phyloP scores from a whole-genome alignment of 2,113 vertebrate species.

The Oncorhynchus mykiss region DNA sequence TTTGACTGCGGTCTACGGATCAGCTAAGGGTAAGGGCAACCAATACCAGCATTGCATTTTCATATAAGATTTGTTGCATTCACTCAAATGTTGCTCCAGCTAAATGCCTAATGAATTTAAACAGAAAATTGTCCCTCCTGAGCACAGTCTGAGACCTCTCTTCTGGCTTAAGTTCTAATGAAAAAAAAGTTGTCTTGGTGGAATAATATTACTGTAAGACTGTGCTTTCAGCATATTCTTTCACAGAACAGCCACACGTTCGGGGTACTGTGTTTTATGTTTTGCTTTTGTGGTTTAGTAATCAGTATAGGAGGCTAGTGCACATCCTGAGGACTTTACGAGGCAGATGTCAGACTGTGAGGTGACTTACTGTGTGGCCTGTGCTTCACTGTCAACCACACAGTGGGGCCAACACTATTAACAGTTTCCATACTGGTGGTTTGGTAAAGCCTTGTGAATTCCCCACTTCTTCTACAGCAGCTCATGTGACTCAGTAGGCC shows the following conservation, averaged over 20 bases:
- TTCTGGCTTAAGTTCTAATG: neutral
- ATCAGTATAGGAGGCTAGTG: constrained; percentile 33
- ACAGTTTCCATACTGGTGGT: neutral
- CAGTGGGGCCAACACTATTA: constrained; percentile 39
- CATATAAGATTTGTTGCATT: constrained; percentile 8
- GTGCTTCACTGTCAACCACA: constrained; percentile 43
- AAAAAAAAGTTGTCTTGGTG: too few relatives aligned
- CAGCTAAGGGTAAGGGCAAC: constrained; percentile 48
- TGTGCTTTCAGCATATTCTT: neutral
- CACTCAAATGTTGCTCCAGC: neutral
- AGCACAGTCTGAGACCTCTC: neutral
- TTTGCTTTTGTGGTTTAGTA: constrained; percentile 3
- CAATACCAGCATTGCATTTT: neutral
- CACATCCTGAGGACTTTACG: constrained; percentile 40
- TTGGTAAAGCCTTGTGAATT: neutral
- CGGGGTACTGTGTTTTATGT: neutral
- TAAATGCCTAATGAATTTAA: neutral
- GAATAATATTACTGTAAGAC: neutral
- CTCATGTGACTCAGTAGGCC: neutral
- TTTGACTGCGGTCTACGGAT: neutral
- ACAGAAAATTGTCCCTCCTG: neutral
- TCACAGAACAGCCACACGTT: neutral
- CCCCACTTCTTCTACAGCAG: neutral
- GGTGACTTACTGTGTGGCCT: constrained; percentile 48
- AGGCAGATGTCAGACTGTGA: constrained; percentile 48